Base-by-base conservation (phyloP, 1,140 invertebrate genomes). In the Dolichoris vasculosae region DNA sequence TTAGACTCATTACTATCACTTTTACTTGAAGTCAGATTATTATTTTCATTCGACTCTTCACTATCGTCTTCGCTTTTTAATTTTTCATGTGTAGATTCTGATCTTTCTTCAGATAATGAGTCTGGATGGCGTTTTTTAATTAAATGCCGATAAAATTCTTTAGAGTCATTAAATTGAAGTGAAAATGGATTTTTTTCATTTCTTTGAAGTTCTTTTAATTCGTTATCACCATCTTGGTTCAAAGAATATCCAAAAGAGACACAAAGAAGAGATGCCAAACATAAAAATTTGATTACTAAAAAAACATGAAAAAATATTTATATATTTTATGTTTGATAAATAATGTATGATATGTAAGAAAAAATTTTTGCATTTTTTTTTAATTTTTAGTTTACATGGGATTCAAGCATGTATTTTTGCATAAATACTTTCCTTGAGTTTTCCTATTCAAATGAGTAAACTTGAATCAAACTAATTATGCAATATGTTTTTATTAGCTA, bases 211-310 rank as follows among this genome's bases (percentile, higher is more conserved):
- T 3, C 30, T 15, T 67, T 3, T 67, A 32, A 40, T 26, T 71
- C 4, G 0, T 1, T 20, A 40, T 40, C 9, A 13, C 1, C 35
- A 40, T 40, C 17, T 38, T 77, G 13, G 35, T 46, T 0, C 30
- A 32, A 69, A 8, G 81, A 30, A 30, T 6, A 75, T 76, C 67
- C 81, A 51, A 40, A 75, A 59, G 82, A 35, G 0, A 32, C 51
- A 26, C 2, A 83, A 43, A 83, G 0, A 30, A 76, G 35, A 35
- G 32, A 76, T 40, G 32, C 11, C 13, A 76, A 35, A 13, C 76
- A 63, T 20, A 83, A 76, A 32, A 83, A 11, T 30, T 38, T 59
- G 1, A 6, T 30, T 48, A 64, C 82, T 83, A 15, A 32, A 76
- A n/a, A 83, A 26, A 63, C 40, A 75, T 11, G 43, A 80, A 80